Percentiles rank a stretch among this genome's conserved stretches.
Evolutionary conservation across 64 coral and sea anemone species (phyloP).

Genomic region (Trachythela sp.): DNA sequence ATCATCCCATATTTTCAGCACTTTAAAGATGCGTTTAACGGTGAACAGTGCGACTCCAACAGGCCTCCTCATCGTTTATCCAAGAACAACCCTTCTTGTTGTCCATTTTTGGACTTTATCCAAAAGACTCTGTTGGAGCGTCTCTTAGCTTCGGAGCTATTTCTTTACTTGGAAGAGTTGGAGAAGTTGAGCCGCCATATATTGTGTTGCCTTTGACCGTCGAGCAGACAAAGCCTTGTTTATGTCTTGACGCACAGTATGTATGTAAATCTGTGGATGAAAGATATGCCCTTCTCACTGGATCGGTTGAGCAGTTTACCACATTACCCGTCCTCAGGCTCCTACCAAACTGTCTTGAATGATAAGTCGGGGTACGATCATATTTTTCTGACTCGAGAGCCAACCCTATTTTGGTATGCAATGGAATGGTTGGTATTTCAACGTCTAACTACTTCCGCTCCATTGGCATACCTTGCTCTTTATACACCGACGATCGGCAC

Average conservation of each 20-base stretch:
- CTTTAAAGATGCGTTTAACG: neutral
- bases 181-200: neutral
- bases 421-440: neutral
- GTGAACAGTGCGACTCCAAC: neutral
- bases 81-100: neutral
- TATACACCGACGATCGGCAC: neutral
- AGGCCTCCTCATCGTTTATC: neutral
- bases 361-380: no score
- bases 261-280: constrained; percentile 43
- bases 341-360: neutral
- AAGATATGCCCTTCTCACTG: neutral
- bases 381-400: neutral
- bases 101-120: neutral
- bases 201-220: constrained; percentile 27
- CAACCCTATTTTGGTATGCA: neutral
- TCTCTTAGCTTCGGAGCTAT: constrained; percentile 7
- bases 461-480: neutral
- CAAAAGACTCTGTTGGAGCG: neutral
- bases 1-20: neutral
- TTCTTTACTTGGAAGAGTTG: constrained; percentile 10
- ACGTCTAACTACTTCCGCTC: neutral
- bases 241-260: neutral
- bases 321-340: neutral
- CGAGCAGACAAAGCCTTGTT: constrained; percentile 10
- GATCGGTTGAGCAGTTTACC: neutral